Conservation (phyloP, 1,140 invertebrate genomes). For the Atta colombica region DNA sequence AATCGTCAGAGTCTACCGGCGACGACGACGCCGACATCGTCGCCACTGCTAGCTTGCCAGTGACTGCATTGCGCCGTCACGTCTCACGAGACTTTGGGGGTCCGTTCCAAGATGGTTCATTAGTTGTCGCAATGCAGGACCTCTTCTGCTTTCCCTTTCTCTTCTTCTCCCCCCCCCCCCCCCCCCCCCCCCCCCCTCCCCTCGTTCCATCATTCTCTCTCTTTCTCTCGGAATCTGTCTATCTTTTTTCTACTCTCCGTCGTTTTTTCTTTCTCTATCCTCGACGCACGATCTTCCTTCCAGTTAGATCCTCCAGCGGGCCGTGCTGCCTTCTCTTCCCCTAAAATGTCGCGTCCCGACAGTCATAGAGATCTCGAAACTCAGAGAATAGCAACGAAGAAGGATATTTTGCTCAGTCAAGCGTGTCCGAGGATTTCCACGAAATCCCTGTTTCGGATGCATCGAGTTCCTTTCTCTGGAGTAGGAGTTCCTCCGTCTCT, state of each 20-base stretch:
- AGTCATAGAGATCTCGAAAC: conserved; percentile 71
- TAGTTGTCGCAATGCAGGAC: conserved; percentile 87
- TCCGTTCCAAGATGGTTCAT: conserved; percentile 86
- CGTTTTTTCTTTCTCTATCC: conserved; percentile 51
- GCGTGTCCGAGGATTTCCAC: conserved; percentile 79
- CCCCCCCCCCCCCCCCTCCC: conserved; percentile 28
- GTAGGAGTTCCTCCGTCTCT: conserved; percentile 33
- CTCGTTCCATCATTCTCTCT: background rate
- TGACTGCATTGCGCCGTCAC: conserved; percentile 87
- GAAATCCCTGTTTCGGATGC: conserved; percentile 85
- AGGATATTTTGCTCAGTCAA: conserved; percentile 84
- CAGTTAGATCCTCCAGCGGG: conserved; percentile 40
- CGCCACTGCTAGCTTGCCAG: conserved; percentile 51
- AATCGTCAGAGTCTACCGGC: conserved; percentile 69
- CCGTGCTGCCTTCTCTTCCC: conserved; percentile 37
- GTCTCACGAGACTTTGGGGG: conserved; percentile 83
- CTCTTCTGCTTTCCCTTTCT: conserved; percentile 68
- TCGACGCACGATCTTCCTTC: conserved; percentile 38
- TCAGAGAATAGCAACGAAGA: conserved; percentile 80
- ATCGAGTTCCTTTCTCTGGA: conserved; percentile 55
- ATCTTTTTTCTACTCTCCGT: conserved; percentile 11
- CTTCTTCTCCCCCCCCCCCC: conserved; percentile 30
- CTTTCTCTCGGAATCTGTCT: conserved; percentile 17
- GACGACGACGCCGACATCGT: conserved; percentile 21
- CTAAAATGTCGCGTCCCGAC: conserved; percentile 6